Percentiles rank a stretch among this genome's conserved stretches.
These are phyloP conservation scores for Hylaeus anthracinus DNA, from an alignment of 1,140 invertebrate species.

Conservation along the genomic window DNA sequence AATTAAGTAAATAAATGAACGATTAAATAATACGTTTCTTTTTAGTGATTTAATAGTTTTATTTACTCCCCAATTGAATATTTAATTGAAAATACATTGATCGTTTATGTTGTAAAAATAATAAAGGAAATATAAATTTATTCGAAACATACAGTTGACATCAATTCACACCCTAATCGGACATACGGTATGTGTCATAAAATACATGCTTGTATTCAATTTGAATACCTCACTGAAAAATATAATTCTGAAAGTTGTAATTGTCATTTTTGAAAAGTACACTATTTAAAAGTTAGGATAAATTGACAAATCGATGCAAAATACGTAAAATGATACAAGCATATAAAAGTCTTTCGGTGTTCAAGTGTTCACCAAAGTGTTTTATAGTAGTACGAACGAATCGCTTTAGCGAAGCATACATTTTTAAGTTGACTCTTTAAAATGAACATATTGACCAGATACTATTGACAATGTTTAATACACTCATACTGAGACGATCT, in stretches of 20 bases:
- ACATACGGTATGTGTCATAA: background rate
- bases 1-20: no score
- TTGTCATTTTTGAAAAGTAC: background rate
- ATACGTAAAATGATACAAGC: background rate
- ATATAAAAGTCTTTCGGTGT: background rate
- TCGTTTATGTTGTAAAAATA: background rate
- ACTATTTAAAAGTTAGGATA: background rate
- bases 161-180: background rate
- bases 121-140: background rate
- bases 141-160: background rate
- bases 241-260: background rate
- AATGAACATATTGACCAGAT: conserved; percentile 7
- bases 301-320: background rate
- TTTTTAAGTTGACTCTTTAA: background rate
- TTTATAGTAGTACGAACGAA: background rate
- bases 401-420: background rate
- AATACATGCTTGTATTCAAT: background rate
- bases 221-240: background rate
- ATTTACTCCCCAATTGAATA: background rate
- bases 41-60: background rate
- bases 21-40: background rate
- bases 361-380: background rate
- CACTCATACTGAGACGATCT: conserved; percentile 8
- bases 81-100: conserved; percentile 3
- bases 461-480: conserved; percentile 2